Evolutionary conservation across 2,888 invertebrate species (phyloP), one percentile per base, ranked within the genome.

Genomic region (Portevinia maculata): DNA sequence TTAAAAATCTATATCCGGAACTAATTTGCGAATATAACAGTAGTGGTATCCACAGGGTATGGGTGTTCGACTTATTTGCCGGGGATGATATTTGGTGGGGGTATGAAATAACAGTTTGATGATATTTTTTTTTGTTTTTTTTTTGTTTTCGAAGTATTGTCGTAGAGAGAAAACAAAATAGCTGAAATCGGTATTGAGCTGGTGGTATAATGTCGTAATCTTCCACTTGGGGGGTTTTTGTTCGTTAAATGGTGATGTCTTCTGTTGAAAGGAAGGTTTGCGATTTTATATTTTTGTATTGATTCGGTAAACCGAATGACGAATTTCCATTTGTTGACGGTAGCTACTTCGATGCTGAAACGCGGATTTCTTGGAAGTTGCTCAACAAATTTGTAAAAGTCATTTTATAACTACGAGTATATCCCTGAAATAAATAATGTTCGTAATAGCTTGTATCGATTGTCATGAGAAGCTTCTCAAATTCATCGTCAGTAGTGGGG

Each of bases 1-100:
- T 76, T 53, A 30, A 78, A 73, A 78, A 69, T 83, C 83, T 78
- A 78, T 83, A 83, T 78, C 78, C 83, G 83, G 78, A 83, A 83
- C 83, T 83, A 83, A 83, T 83, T 15, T 81, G 70, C 48, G 67
- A 3, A 9, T 39, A 52, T 65, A 52, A 81, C 34, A 74, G 74
- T 32, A 48, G 32, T 50, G 70, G 70, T 64, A 83, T 71, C 81
- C 65, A 50, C 57, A 41, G 24, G 53, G 37, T 44, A 53, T 59
- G 64, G 24, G 41, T 53, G 48, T 76, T 65, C 65, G 76, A 83
- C 60, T 46, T 62, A 15, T 44, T 71, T 53, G 46, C 9, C 67
- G 75, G 55, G 64, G 69, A 37, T 70, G 81, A 76, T 64, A 59
- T 65, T 81, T 64, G 19, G 44, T 50, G 48, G 19, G 70, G 46